Conservation (phyloP, 2,888 invertebrate genomes). For the Euproctis similis region DNA sequence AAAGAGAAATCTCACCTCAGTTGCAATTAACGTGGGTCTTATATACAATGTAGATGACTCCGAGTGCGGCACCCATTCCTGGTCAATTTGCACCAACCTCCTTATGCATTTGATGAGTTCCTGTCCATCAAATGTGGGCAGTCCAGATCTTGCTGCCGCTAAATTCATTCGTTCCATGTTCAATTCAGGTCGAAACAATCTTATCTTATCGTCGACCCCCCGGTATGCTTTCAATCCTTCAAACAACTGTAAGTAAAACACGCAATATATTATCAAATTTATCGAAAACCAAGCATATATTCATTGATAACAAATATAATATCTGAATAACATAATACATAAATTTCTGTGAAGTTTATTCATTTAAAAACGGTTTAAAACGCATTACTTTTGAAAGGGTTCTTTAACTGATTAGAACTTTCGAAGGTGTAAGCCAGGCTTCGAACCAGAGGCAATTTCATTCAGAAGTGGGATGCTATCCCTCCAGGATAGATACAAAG, state of each 20-base stretch:
- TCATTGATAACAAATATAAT: slow-evolving; percentile 5
- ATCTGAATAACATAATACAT: no score
- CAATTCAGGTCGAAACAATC: slow-evolving; percentile 95
- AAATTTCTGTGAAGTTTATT: no score
- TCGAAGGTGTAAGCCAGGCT: no score
- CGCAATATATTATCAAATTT: no score
- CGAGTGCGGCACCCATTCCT: slow-evolving; percentile 97
- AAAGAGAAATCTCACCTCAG: slow-evolving; percentile 84
- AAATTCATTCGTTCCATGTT: slow-evolving; percentile 96
- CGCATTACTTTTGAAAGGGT: no score
- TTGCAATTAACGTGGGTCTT: slow-evolving; percentile 96
- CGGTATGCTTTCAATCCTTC: slow-evolving; percentile 99
- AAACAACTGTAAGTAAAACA: slow-evolving; percentile 82
- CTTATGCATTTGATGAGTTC: slow-evolving; percentile 91
- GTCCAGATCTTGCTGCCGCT: slow-evolving; percentile 87
- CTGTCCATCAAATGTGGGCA: slow-evolving; percentile 91
- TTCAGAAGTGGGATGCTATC: no score
- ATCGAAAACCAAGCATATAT: slow-evolving; percentile 8
- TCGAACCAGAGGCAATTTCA: no score
- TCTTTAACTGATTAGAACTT: no score
- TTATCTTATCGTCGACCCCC: slow-evolving; percentile 92
- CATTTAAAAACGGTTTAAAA: no score
- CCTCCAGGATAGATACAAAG: no score
- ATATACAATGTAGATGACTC: slow-evolving; percentile 95
- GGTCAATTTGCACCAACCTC: slow-evolving; percentile 91